Base-by-base conservation (phyloP, 2,113 vertebrate species). In the Sinocyclocheilus anshuiensis region DNA sequence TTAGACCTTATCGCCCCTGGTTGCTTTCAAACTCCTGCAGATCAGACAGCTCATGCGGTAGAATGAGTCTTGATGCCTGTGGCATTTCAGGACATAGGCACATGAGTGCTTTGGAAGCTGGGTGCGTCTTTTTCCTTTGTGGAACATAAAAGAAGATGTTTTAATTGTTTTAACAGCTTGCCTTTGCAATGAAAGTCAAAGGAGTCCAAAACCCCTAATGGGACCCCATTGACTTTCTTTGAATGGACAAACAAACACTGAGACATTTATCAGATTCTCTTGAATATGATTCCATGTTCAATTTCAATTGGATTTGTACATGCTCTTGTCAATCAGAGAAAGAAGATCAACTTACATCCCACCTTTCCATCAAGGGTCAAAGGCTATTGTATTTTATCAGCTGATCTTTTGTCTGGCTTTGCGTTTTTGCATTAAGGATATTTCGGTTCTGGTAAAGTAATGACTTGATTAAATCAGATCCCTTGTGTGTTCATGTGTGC, bases 391-490 rank as follows among this genome's bases (percentile, higher is more conserved):
- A 20, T 48, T 39, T 55, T 81, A 83, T 53, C 81, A 88, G 77
- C 75, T 18, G 24, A 39, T 16, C n/a, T 71, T 77, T 82, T 86
- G 59, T 50, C 77, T 72, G 65, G 65, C 24, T 57, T 72, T 9
- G 10, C 15, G 0, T 83, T 71, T 78, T 77, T 81, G 53, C 61
- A 39, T 77, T 63, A 39, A 83, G 11, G 78, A 67, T 15, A 57
- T 86, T 74, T 79, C 2, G 22, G n/a, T 45, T 53, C 24, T 65
- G 42, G 69, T 72, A 55, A 79, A 7, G 67, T 77, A 79, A 69
- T 69, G 39, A 53, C 48, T n/a, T 59, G 29, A 84, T 89, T 86
- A 55, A 86, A 86, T 55, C 45, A 53, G 59, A 86, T 88, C 63
- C 15, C 10, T 29, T 36, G 45, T 26, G 24, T 74, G 45, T 61